These are phyloP conservation scores for Trypoxylon attenuatum DNA, from an alignment of 2,888 invertebrate species.

Conservation along the genomic window DNA sequence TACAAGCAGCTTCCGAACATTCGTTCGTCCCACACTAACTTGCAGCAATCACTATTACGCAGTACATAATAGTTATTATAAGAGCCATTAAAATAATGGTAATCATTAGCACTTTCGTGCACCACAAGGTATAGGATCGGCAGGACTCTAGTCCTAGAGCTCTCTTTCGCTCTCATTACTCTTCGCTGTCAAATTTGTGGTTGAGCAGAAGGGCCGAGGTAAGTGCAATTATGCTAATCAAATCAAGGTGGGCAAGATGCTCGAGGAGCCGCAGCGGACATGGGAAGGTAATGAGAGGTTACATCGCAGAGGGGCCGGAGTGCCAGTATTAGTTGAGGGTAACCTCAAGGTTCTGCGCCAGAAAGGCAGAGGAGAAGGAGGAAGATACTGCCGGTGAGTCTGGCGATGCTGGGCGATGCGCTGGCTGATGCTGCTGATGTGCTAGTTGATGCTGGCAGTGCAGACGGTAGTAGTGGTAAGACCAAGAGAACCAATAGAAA, in stretches of 20 bases:
- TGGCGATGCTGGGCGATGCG: too few species aligned
- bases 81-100: slow-evolving; percentile 35
- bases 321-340: slow-evolving; percentile 67
- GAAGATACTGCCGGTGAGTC: slow-evolving; percentile 11
- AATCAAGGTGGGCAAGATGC: slow-evolving; percentile 68
- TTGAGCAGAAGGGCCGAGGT: slow-evolving; percentile 43
- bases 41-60: slow-evolving; percentile 27
- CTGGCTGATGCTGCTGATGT: too few species aligned
- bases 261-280: slow-evolving; percentile 58
- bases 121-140: background rate
- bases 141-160: background rate
- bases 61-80: slow-evolving; percentile 19
- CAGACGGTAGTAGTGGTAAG: slow-evolving; percentile 5
- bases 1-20: slow-evolving; percentile 20
- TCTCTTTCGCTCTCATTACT: background rate
- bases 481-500: slow-evolving; percentile 10
- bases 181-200: slow-evolving; percentile 56
- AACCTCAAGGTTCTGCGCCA: slow-evolving; percentile 64
- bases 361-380: slow-evolving; percentile 19
- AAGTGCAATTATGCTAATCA: slow-evolving; percentile 71
- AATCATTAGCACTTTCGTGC: slow-evolving; percentile 32
- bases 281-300: slow-evolving; percentile 66
- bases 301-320: slow-evolving; percentile 60
- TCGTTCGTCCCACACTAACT: slow-evolving; percentile 10
- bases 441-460: too few species aligned